These are phyloP conservation scores for Myiotriccus ornatus DNA, from an alignment of 2,797 vertebrate species.

Conservation along the genomic window DNA sequence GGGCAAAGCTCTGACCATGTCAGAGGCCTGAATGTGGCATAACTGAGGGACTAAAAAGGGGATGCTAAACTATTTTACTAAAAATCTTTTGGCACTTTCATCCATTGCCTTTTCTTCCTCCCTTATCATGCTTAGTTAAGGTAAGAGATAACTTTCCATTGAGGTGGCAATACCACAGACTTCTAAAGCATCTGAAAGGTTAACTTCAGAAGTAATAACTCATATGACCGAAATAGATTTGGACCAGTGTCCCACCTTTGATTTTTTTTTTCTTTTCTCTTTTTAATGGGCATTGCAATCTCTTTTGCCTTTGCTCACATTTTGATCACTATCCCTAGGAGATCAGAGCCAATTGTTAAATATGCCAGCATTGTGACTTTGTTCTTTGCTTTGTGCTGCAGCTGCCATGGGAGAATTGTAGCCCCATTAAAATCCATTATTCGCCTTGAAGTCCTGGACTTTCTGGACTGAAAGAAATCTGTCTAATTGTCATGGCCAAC, in stretches of 20 bases:
- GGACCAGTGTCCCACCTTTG: not conserved
- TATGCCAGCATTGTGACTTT: not conserved
- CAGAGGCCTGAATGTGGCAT: not conserved
- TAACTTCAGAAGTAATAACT: conserved; percentile 31
- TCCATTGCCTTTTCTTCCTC: not conserved
- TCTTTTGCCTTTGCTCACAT: conserved; percentile 9
- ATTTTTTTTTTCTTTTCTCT: not conserved
- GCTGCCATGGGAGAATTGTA: conserved; percentile 30
- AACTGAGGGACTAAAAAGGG: not conserved
- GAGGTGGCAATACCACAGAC: not conserved
- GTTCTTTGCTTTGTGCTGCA: conserved; percentile 32
- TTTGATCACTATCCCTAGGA: conserved; percentile 29
- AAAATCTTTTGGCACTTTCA: not conserved
- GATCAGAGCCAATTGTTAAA: conserved; percentile 21
- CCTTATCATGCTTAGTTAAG: not conserved
- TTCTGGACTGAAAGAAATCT: conserved; percentile 14
- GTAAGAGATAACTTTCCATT: not conserved
- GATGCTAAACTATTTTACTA: not conserved
- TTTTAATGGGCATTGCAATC: not conserved
- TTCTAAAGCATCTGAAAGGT: conserved; percentile 11
- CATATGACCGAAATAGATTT: conserved; percentile 24
- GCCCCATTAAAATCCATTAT: conserved; percentile 26
- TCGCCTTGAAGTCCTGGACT: not conserved
- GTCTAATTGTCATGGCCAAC: not conserved
- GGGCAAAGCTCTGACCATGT: not conserved